These are phyloP conservation scores for Burhinus bistriatus DNA, from an alignment of 2,113 vertebrate species.

Conservation along the genomic window DNA sequence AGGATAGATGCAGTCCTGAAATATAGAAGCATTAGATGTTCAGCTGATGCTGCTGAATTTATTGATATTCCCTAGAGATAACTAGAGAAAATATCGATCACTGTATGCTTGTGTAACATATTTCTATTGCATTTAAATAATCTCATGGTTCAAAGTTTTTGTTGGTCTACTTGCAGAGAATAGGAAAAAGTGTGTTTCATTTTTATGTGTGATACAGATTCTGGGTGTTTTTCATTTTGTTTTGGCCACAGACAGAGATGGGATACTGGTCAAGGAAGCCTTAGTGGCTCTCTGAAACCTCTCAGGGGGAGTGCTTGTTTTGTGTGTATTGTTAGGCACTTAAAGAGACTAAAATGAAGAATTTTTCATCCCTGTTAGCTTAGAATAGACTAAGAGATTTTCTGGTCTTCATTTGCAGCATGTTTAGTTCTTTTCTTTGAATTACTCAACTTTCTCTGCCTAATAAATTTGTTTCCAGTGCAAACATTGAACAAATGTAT, in stretches of 20 bases:
- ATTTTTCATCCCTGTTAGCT: neutral
- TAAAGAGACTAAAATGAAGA: neutral
- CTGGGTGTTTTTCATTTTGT: neutral
- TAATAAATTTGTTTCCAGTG: neutral
- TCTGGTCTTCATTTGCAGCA: neutral
- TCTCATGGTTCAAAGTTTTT: neutral
- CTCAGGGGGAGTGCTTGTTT: neutral
- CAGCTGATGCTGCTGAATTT: neutral
- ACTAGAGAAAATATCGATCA: neutral
- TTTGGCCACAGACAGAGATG: neutral
- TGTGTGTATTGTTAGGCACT: neutral
- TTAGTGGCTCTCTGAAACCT: neutral
- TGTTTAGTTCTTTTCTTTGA: neutral
- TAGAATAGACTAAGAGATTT: neutral
- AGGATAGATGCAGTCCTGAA: neutral
- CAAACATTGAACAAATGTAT: neutral
- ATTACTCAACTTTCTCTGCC: neutral
- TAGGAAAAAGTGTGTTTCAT: neutral
- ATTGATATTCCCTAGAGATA: neutral
- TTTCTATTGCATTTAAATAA: neutral
- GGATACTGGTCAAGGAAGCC: neutral
- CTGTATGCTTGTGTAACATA: neutral
- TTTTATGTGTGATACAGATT: neutral
- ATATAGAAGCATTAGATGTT: neutral
- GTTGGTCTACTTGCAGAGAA: neutral